phyloP scores from a whole-genome alignment of 1,140 invertebrate genomes.

The Whitmania pigra region DNA sequence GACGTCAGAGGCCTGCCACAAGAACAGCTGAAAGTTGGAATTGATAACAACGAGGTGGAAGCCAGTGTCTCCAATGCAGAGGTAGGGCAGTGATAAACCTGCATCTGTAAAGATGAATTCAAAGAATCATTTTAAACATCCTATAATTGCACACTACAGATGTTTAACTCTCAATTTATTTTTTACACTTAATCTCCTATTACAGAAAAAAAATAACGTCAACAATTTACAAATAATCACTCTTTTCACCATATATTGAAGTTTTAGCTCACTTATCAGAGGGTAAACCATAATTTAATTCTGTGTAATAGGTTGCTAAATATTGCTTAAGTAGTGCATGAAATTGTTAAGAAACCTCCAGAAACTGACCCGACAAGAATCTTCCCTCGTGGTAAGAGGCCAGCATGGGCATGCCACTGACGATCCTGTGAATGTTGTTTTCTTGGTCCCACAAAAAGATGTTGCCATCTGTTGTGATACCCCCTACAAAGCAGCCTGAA shows the following conservation, averaged over 20 bases:
- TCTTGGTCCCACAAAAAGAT: constrained; percentile 1
- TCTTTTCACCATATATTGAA: too few species aligned
- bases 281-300: too few species aligned
- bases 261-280: too few species aligned
- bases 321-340: too few species aligned
- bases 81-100: not conserved
- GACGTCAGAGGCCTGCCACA: not conserved
- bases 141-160: too few species aligned
- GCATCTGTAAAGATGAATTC: not conserved
- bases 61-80: constrained; percentile 1
- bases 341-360: too few species aligned
- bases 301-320: too few species aligned
- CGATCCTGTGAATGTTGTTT: not conserved
- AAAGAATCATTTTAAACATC: too few species aligned
- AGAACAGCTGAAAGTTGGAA: not conserved
- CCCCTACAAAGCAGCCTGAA: not conserved
- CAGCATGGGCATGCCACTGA: not conserved
- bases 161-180: too few species aligned
- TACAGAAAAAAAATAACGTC: too few species aligned
- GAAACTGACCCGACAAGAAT: not conserved
- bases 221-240: too few species aligned
- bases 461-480: not conserved
- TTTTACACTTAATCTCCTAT: too few species aligned
- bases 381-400: not conserved
- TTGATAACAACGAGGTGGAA: not conserved